phyloP scores from a whole-genome alignment of 2,888 invertebrate genomes.

The Cacoxenus indagator region DNA sequence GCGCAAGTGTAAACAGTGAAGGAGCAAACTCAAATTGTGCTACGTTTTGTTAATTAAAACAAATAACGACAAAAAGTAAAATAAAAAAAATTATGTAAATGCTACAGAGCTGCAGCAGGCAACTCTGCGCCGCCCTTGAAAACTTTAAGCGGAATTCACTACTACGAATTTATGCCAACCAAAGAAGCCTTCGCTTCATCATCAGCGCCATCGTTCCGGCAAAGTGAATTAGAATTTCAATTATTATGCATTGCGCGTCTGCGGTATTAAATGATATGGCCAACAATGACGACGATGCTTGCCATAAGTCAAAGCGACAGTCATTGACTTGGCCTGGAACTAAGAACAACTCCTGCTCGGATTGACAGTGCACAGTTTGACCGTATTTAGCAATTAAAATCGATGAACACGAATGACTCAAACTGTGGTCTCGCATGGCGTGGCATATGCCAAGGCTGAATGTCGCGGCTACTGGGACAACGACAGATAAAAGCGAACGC shows the following conservation, averaged over 20 bases:
- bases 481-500: slow-evolving; percentile 1
- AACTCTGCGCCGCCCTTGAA: no score
- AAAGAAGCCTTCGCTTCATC: background rate
- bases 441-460: no score
- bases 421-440: background rate
- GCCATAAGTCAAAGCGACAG: slow-evolving; percentile 55
- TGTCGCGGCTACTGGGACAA: no score
- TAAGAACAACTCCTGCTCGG: no score
- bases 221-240: no score
- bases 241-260: slow-evolving; percentile 53
- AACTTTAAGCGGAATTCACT: no score
- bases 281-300: slow-evolving; percentile 38
- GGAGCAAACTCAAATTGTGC: background rate
- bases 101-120: slow-evolving; percentile 13
- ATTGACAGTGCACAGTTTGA: background rate
- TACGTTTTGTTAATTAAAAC: slow-evolving; percentile 58
- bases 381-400: slow-evolving; percentile 47
- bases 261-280: slow-evolving; percentile 58
- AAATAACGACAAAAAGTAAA: slow-evolving; percentile 48
- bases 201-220: background rate
- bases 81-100: slow-evolving; percentile 4
- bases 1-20: slow-evolving; percentile 40
- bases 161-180: slow-evolving; percentile 39
- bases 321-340: slow-evolving; percentile 1
- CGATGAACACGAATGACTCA: slow-evolving; percentile 34